Base-by-base conservation (phyloP, 2,113 vertebrate genomes). In the Paramisgurnus dabryanus region DNA sequence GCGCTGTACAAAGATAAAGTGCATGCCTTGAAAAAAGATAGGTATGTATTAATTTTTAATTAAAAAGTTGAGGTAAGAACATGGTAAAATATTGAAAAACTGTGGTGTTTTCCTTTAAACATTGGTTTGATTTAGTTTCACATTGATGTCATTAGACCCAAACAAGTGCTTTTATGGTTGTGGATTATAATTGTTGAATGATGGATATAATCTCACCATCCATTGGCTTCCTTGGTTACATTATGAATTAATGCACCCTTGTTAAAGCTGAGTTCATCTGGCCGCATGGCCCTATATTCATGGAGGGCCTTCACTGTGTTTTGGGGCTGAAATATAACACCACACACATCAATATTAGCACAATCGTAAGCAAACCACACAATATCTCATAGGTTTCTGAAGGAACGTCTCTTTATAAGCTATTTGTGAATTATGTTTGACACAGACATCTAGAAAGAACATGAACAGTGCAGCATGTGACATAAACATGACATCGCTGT, bases 221-320 rank as follows among this genome's bases (percentile, higher is more conserved):
- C 95, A 40, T 93, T 90, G 0, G 86, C 91, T 78, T 95, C 93
- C 87, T 95, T 96, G 72, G 88, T 91, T 49, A 98, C 95, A 8
- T 98, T 99, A 91, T 97, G 94, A 89, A 99, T 98, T 86, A 98
- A 84, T 82, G 94, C 95, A 1, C 96, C 97, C 7, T 93, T 93
- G 84, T 77, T 90, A 88, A 99, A 99, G 87, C 85, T 95, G 85
- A 96, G 87, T 87, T 99, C 97, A 66, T 98, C 96, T 0, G 87
- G 55, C 67, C 87, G 90, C 87, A 86, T 92, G 55, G 96, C 94
- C 87, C 89, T 92, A 91, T 98, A 99, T 88, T 94, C 91, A 58
- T 97, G 98, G 50, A 96, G 69, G 12, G 98, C 96, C 84, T 90
- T 94, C 68, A 98, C 96, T 0, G 96, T 96, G 83, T 92, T 95